A percentile compares a stretch with the other conserved stretches of the same genome.
phyloP scores from a whole-genome alignment of 2,797 vertebrate genomes.

The Halcyon chelicuti region DNA sequence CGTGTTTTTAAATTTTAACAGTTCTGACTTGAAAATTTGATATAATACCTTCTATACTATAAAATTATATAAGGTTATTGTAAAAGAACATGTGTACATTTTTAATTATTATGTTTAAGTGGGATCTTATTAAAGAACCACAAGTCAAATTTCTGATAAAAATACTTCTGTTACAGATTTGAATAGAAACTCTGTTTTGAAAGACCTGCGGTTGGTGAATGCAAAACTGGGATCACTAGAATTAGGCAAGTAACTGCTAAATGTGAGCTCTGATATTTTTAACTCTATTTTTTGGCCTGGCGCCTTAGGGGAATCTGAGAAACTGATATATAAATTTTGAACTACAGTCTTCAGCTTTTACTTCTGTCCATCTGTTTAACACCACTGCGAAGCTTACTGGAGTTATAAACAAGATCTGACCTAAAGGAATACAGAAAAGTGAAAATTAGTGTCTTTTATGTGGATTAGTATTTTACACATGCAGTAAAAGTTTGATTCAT shows the following conservation, averaged over 20 bases:
- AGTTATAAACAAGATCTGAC: neutral
- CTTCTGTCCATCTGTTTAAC: neutral
- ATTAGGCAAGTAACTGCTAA: conserved; percentile 77
- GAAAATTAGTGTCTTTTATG: neutral
- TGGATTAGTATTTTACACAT: neutral
- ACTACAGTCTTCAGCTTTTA: neutral
- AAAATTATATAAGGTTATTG: neutral
- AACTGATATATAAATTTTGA: neutral
- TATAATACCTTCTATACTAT: neutral
- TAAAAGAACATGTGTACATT: neutral
- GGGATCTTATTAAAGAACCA: neutral
- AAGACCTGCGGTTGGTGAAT: conserved; percentile 73
- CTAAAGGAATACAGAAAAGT: neutral
- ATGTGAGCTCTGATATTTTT: neutral
- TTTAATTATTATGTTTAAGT: neutral
- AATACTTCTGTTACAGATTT: conserved; percentile 52
- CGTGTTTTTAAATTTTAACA: neutral
- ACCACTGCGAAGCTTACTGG: neutral
- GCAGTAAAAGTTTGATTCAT: neutral
- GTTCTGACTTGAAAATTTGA: neutral
- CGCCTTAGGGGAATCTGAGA: neutral
- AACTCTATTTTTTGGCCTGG: neutral
- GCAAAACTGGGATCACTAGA: conserved; percentile 80
- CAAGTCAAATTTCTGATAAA: neutral
- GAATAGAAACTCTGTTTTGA: conserved; percentile 63